Evolutionary conservation across 1,140 invertebrate species (phyloP), one percentile per base, ranked within the genome.

Genomic region (Zeugodacus cucurbitae): DNA sequence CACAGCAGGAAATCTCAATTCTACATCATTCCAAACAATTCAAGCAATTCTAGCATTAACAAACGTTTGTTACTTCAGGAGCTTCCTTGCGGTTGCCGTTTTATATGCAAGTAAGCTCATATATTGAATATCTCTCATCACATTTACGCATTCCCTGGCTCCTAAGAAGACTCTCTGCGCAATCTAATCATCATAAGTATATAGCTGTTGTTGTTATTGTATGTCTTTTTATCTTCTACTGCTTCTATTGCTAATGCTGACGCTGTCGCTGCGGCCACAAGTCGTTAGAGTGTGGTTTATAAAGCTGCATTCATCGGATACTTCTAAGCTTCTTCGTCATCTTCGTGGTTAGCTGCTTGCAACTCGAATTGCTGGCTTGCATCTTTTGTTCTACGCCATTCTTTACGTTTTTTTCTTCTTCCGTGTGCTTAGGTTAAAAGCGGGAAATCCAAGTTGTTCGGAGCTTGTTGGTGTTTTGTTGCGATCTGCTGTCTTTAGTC

Each of bases 271-370:
- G 67, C 17, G 4, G 34, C 67, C 34, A 17, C 41, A 82, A 82
- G 41, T 82, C 41, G 74, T 82, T 82, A 82, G 74, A 26, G 26
- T 82, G 74, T 82, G 44, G 41, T 44, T 82, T 82, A 48, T 82
- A 48, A 41, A 82, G 41, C 74, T 48, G 74, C 37, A 48, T 74
- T 20, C 67, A 41, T 82, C 26, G 74, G 8, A 48, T 82, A 11
- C 37, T 34, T 29, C 58, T 62, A 62, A 22, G 32, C 22, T 74
- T 74, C 70, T 82, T 48, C 70, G 17, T 41, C 74, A 48, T 82
- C 22, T 82, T 48, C 74, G 20, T 48, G 74, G 41, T 41, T 48
- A 82, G 67, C 64, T 26, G 22, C 58, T 32, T 14, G 20, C 29
- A 41, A 11, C 44, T 29, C 3, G 17, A 6, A 10, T 54, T 2